Conservation (phyloP, 2,888 invertebrate species). For the Tanaodytes sp. region DNA sequence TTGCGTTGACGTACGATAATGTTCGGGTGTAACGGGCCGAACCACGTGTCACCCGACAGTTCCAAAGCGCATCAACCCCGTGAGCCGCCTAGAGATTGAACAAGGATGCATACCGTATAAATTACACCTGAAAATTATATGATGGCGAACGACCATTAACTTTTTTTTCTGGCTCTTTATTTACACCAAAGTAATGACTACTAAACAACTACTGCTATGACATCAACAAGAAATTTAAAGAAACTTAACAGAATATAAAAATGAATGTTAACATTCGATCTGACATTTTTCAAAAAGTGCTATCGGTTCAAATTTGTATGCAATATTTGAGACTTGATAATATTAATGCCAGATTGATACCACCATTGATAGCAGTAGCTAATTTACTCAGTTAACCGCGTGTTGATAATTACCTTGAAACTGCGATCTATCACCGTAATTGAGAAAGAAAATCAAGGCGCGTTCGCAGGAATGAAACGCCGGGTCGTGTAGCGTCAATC, state of each 20-base stretch:
- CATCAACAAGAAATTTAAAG: too few species aligned
- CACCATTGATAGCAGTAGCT: too few species aligned
- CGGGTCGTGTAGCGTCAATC: conserved; percentile 40
- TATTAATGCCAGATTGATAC: too few species aligned
- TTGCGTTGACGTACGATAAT: conserved; percentile 67
- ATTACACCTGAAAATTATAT: conserved; percentile 49
- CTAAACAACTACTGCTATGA: too few species aligned
- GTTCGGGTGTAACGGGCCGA: conserved; percentile 65
- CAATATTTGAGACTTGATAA: too few species aligned
- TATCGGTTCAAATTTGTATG: too few species aligned
- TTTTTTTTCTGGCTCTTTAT: conserved; percentile 24
- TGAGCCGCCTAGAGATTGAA: conserved; percentile 50
- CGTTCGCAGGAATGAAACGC: conserved; percentile 23
- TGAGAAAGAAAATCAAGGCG: conserved; percentile 16
- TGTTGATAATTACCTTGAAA: conserved; percentile 38
- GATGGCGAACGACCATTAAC: conserved; percentile 35
- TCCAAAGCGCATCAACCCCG: conserved; percentile 51
- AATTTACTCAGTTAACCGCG: too few species aligned
- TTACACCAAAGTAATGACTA: conserved; percentile 14
- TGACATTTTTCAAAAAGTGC: too few species aligned
- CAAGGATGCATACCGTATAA: conserved; percentile 42
- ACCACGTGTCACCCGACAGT: conserved; percentile 57
- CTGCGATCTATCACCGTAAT: conserved; percentile 32
- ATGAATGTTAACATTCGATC: too few species aligned
- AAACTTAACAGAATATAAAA: too few species aligned